Conservation (phyloP, 2,113 vertebrate genomes). For the Myanophis thanlyinensis region DNA sequence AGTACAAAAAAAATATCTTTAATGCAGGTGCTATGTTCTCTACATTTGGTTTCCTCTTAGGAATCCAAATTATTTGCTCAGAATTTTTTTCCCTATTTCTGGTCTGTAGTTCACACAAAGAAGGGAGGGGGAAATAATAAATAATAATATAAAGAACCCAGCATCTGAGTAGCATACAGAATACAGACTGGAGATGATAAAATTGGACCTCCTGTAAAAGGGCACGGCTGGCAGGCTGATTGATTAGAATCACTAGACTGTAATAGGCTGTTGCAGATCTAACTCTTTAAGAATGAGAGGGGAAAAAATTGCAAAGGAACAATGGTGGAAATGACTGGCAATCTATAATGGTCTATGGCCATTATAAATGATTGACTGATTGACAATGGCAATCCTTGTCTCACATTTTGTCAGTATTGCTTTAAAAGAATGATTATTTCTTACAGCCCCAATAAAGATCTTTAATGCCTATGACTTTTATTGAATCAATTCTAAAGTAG, state of each 20-base stretch:
- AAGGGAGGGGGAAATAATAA: background rate
- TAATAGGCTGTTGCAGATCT: background rate
- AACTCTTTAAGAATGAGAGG: background rate
- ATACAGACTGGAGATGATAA: background rate
- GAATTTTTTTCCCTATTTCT: background rate
- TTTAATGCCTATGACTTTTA: background rate
- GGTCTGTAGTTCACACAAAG: background rate
- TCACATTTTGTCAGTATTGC: background rate
- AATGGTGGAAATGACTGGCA: background rate
- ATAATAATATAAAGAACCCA: background rate
- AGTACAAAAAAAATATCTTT: background rate
- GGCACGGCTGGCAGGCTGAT: background rate
- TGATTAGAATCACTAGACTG: background rate
- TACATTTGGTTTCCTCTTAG: background rate
- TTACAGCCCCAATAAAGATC: background rate
- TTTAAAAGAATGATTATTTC: background rate
- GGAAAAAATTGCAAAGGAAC: background rate
- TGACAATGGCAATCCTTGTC: background rate
- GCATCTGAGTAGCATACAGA: background rate
- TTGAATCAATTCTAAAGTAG: background rate
- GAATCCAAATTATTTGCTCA: background rate
- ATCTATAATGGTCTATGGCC: background rate
- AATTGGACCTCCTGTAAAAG: background rate
- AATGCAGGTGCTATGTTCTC: background rate
- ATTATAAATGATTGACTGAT: background rate